phyloP scores from a whole-genome alignment of 2,113 vertebrate species.

The Nesoenas mayeri region DNA sequence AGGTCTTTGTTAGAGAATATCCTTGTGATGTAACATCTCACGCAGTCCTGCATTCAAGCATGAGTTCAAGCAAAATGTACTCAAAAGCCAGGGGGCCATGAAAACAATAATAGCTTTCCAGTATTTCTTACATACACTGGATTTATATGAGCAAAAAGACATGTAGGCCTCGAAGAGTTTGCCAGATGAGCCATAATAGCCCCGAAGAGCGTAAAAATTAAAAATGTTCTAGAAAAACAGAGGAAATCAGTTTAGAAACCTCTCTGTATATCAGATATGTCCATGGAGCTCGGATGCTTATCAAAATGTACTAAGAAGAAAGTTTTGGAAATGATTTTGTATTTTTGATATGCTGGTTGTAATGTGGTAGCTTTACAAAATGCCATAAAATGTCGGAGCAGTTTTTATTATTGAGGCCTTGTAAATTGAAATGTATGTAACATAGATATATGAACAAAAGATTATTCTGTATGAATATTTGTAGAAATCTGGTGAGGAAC shows the following conservation, averaged over 20 bases:
- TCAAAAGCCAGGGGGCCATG: neutral
- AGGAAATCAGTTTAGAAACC: neutral
- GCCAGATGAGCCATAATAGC: neutral
- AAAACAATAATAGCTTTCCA: neutral
- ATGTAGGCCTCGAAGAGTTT: neutral
- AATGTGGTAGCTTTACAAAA: neutral
- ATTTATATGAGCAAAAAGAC: neutral
- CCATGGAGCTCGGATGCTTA: neutral
- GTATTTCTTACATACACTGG: neutral
- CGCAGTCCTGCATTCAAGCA: fast-evolving
- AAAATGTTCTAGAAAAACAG: neutral
- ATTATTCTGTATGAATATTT: neutral
- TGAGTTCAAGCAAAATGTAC: neutral
- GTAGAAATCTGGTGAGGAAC: neutral
- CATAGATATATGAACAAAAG: neutral
- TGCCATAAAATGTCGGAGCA: neutral
- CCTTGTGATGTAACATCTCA: neutral
- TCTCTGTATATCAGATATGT: neutral
- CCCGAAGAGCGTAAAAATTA: neutral
- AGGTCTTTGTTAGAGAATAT: neutral
- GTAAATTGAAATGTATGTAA: neutral
- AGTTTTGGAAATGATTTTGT: neutral
- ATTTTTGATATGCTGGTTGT: neutral
- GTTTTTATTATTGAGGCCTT: neutral
- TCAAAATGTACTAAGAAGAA: neutral